Base-by-base conservation (phyloP, 2,113 vertebrate species). In the Daubentonia madagascariensis region DNA sequence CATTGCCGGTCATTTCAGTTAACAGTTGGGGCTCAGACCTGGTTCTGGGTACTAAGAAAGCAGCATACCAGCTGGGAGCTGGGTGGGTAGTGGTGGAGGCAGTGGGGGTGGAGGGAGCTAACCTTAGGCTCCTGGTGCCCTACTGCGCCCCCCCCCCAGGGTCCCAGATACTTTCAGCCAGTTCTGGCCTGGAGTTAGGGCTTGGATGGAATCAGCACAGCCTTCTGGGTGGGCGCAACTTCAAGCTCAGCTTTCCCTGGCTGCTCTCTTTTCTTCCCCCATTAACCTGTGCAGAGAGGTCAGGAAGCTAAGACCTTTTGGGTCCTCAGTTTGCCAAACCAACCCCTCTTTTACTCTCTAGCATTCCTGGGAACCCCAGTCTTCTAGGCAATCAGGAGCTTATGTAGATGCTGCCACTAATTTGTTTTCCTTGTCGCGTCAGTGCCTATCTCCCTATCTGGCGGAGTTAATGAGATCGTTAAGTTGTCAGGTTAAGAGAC, bases 391-490 rank as follows among this genome's bases (percentile, higher is more conserved):
- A 57, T 80, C 70, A 22, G 54, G 45, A 94, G 75, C 75, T 78
- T 45, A 0, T 84, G 81, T 93, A 94, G 88, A 79, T 68, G 70
- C 75, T 85, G 83, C 73, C 81, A 96, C 97, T 96, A 96, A 98
- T 98, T 98, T 96, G 94, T 98, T 98, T 98, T 96, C 93, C 89
- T 86, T 92, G 98, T 97, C 70, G 35, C 50, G 2, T 96, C 85
- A 14, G n/a, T 37, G 91, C 87, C 97, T 96, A 98, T 98, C 98
- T 96, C 28, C 98, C 94, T 98, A 98, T 98, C 97, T 91, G 75
- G 94, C 70, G 0, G 86, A 98, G 98, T 98, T 98, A 98, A 98
- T 98, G 97, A 97, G 97, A 97, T 98, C 95, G 43, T 98, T 98
- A 98, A 98, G 95, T 86, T 96, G 97, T 98, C 96, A 86, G 91